phyloP scores from a whole-genome alignment of 2,113 vertebrate species.

The Coracopsis vasa region DNA sequence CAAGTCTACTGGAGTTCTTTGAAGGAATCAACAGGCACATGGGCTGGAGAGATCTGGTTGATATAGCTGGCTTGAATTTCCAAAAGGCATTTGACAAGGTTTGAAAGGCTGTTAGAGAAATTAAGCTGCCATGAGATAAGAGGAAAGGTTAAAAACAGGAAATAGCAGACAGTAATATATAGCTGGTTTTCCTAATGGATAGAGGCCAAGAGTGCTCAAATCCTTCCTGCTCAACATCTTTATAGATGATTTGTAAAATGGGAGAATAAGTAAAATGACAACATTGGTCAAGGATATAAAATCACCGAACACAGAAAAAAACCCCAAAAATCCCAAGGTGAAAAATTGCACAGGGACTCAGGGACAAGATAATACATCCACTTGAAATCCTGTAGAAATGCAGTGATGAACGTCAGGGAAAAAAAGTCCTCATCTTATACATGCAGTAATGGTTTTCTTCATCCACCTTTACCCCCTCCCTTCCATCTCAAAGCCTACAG shows the following conservation, averaged over 20 bases:
- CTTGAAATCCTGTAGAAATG: background rate
- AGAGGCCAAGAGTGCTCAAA: background rate
- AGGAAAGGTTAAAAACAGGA: background rate
- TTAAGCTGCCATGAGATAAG: background rate
- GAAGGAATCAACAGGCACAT: background rate
- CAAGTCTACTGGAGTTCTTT: slow-evolving; percentile 37
- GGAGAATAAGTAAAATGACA: background rate
- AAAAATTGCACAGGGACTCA: background rate
- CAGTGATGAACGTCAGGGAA: background rate
- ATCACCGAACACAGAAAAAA: background rate
- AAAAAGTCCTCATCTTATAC: background rate
- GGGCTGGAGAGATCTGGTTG: background rate
- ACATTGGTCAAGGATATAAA: background rate
- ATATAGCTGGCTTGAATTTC: background rate
- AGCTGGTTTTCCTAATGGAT: background rate
- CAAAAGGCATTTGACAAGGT: background rate
- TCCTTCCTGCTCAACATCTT: background rate
- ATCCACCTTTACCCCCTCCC: fast-evolving
- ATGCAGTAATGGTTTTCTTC: background rate
- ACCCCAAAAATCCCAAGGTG: background rate
- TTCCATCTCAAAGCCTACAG: background rate
- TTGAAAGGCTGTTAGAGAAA: background rate
- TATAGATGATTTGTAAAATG: background rate
- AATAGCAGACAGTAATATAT: background rate
- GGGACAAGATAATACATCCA: background rate